These are phyloP conservation scores for Charaxes varanes DNA, from an alignment of 1,140 invertebrate species.

Conservation along the genomic window DNA sequence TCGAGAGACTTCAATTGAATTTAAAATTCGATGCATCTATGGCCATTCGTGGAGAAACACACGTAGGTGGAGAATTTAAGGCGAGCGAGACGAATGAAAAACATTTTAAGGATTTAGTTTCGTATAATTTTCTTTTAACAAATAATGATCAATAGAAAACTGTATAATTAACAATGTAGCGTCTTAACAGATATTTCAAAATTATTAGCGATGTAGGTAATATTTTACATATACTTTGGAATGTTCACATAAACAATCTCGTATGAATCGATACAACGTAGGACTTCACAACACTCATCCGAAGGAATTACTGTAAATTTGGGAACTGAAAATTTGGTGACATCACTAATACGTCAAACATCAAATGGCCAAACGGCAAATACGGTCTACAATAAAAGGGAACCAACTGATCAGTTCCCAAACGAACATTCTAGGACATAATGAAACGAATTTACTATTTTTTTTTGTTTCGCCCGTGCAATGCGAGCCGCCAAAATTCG, in stretches of 20 bases:
- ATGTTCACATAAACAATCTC: conserved; percentile 71
- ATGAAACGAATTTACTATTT: conserved; percentile 57
- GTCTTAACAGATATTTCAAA: conserved; percentile 72
- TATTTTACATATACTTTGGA: conserved; percentile 73
- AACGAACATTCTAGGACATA: conserved; percentile 27
- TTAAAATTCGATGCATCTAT: conserved; percentile 21
- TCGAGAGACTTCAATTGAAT: conserved; percentile 16
- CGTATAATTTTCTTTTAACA: conserved; percentile 74
- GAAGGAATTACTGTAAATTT: conserved; percentile 9
- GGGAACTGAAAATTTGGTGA: conserved; percentile 20
- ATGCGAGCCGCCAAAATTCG: conserved; percentile 14
- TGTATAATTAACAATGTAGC: conserved; percentile 74
- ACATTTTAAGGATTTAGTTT: conserved; percentile 70
- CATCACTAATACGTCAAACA: conserved; percentile 40
- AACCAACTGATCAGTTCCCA: conserved; percentile 23
- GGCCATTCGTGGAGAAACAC: conserved; percentile 14
- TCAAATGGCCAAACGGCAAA: conserved; percentile 40
- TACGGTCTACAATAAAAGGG: conserved; percentile 45
- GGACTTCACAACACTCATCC: conserved; percentile 16
- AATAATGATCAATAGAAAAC: conserved; percentile 73
- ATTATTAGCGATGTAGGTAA: conserved; percentile 71
- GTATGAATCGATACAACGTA: conserved; percentile 56
- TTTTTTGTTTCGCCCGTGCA: conserved; percentile 47
- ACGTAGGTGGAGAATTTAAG: conserved; percentile 15
- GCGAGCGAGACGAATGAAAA: conserved; percentile 45